Base-by-base conservation (phyloP, 2,888 invertebrate species). In the Eupithecia subumbrata region DNA sequence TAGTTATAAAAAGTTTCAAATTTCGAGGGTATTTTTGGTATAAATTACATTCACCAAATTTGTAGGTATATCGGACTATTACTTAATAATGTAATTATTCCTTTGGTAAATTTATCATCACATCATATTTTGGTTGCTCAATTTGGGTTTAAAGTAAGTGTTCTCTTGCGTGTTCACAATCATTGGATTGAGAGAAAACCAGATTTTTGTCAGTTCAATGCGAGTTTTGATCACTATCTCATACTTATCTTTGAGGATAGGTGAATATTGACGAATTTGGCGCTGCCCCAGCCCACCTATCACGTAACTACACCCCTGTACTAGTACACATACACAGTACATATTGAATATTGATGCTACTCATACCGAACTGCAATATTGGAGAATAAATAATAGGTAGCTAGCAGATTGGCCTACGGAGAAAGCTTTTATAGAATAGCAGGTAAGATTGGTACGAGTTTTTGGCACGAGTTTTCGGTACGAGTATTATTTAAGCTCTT, bases 361-460 rank as follows among this genome's bases (percentile, higher is more conserved):
- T 74, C 78, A 73, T 77, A 70, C 63, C 22, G 66, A 45, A n/a
- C 48, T 75, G 77, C 64, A 77, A 68, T 73, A 56, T 68, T 16
- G 56, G n/a, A 77, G 77, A 77, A 77, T 77, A 77, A 70, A 72
- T 77, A 72, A 77, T 72, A 75, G 16, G 67, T 60, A 43, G 66
- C 56, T 70, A 37, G 68, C 43, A 69, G 37, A 72, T 76, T 68
- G 71, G 73, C 56, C 52, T 76, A 77, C 60, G 43, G 9, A 72
- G 76, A 72, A 71, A 67, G 64, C 71, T 64, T 74, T 76, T 69
- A 71, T 56, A 34, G 73, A 45, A 37, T 0, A 68, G 64, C 63
- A 71, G 48, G 71, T 73, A 71, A 69, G 68, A 68, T 68, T 68
- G 43, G 18, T 22, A 14, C 67, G 43, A 25, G 37, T n/a, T 40